phyloP scores from a whole-genome alignment of 2,113 vertebrate genomes.

The Paratilapia polleni region DNA sequence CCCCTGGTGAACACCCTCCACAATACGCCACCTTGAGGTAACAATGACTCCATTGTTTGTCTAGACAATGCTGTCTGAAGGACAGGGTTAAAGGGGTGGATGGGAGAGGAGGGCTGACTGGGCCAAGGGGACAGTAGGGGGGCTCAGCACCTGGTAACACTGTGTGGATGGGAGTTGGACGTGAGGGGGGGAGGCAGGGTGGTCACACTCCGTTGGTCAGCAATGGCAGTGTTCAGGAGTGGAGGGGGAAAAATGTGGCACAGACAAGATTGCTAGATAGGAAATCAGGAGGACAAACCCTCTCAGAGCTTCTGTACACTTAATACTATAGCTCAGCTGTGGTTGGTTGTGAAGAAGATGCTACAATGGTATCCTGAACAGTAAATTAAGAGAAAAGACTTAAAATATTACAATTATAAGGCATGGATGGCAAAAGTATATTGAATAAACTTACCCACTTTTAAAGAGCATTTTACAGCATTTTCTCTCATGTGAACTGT shows the following conservation, averaged over 20 bases:
- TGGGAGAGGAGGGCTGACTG: constrained; percentile 20
- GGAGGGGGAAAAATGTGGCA: constrained; percentile 15
- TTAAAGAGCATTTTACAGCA: neutral
- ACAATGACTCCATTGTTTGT: constrained; percentile 76
- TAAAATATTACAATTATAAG: neutral
- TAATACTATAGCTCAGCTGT: neutral
- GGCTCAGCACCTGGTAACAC: constrained; percentile 66
- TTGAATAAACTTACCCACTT: neutral
- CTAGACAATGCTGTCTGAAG: constrained; percentile 74
- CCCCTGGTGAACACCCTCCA: constrained; percentile 59
- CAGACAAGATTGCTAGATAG: constrained; percentile 20
- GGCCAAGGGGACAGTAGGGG: constrained; percentile 16
- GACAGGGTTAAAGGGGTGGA: constrained; percentile 62
- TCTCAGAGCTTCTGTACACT: neutral
- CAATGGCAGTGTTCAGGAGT: constrained; percentile 34
- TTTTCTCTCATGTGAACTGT: neutral
- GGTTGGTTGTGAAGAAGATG: neutral
- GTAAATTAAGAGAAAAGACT: neutral
- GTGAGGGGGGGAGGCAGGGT: neutral
- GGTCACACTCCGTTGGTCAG: constrained; percentile 64
- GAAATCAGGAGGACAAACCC: neutral
- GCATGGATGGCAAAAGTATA: neutral
- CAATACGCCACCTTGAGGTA: constrained; percentile 76
- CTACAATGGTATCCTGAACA: neutral
- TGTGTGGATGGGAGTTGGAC: constrained; percentile 37